Conservation (phyloP, 2,888 invertebrate species). For the Tenodera sinensis region DNA sequence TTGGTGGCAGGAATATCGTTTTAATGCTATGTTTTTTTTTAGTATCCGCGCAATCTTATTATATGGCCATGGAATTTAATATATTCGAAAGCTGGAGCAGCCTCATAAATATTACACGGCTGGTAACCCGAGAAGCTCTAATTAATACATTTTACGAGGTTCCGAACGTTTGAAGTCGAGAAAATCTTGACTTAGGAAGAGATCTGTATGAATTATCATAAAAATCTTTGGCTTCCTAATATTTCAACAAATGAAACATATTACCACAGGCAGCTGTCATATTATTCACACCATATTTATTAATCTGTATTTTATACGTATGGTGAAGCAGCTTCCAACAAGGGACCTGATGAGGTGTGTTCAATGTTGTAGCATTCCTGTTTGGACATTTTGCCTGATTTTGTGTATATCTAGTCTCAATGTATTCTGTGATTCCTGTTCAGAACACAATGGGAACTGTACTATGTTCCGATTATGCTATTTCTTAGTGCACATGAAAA, state of each 20-base stretch:
- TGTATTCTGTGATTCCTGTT: background rate
- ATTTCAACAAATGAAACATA: background rate
- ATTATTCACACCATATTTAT: background rate
- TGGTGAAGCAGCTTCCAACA: background rate
- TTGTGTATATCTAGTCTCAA: background rate
- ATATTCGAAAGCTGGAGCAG: too few relatives aligned
- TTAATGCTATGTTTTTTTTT: too few relatives aligned
- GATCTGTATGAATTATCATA: background rate
- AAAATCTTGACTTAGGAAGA: background rate
- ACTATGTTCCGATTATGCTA: background rate
- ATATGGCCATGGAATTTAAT: too few relatives aligned
- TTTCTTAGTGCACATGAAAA: background rate
- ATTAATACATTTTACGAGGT: too few relatives aligned
- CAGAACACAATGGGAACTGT: background rate
- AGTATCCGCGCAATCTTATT: too few relatives aligned
- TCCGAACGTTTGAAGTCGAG: too few relatives aligned
- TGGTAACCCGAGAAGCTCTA: too few relatives aligned
- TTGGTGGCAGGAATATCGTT: too few relatives aligned
- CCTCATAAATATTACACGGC: too few relatives aligned
- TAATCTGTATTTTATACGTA: background rate
- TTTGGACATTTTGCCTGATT: background rate
- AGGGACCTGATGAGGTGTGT: background rate
- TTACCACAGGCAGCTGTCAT: background rate
- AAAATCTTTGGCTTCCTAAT: background rate
- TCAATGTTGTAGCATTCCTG: background rate